Percentiles rank a stretch among this genome's conserved stretches.
Conservation (phyloP, 1,140 invertebrate genomes). For the Drosophila paulistorum region DNA sequence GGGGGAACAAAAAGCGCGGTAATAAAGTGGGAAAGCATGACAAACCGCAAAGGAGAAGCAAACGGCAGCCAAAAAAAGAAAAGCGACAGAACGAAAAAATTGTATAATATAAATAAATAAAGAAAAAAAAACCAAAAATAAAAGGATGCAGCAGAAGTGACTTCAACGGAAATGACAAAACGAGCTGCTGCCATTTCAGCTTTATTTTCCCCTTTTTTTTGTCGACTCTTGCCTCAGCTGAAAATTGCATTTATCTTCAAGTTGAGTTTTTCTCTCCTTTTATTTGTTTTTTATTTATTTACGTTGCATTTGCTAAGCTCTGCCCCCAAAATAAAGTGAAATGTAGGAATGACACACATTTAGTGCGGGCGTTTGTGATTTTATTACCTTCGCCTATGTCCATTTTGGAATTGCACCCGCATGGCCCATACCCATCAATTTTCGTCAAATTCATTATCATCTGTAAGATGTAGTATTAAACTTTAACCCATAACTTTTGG, state of each 20-base stretch:
- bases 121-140: not conserved
- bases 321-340: not conserved
- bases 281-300: conserved; percentile 36
- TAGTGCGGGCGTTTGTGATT: not conserved
- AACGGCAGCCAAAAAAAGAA: conserved; percentile 9
- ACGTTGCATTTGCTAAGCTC: not conserved
- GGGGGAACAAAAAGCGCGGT: not conserved
- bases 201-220: conserved; percentile 17
- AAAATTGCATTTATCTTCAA: conserved; percentile 79
- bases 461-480: conserved; percentile 2
- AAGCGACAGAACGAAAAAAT: conserved; percentile 32
- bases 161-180: conserved; percentile 68
- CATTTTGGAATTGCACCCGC: not conserved
- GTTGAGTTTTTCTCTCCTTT: conserved; percentile 54
- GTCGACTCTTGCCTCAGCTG: conserved; percentile 33
- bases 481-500: conserved; percentile 1
- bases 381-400: not conserved
- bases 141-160: conserved; percentile 27
- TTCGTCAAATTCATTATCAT: conserved; percentile 10
- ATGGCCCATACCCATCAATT: conserved; percentile 7
- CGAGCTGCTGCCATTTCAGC: conserved; percentile 32
- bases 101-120: conserved; percentile 28
- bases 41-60: conserved; percentile 21
- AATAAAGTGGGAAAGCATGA: conserved; percentile 12
- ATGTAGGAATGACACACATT: not conserved